phyloP scores from a whole-genome alignment of 2,113 vertebrate species.

The Lepus timidus region DNA sequence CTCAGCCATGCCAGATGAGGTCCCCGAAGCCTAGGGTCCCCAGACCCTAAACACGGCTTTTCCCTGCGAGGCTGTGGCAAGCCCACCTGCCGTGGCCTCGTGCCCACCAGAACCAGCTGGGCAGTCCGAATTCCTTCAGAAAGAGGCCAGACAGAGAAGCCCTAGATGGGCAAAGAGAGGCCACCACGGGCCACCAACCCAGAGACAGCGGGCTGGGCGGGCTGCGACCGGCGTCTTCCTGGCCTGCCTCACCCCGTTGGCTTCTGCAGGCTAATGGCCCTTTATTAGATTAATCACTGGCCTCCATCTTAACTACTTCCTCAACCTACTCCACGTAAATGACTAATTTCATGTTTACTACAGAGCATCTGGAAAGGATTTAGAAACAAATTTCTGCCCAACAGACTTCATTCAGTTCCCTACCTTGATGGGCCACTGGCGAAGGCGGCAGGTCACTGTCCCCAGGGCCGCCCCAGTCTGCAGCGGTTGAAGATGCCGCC shows the following conservation, averaged over 20 bases:
- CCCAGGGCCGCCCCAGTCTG: background rate
- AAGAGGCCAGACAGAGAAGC: too few relatives aligned
- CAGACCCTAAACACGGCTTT: background rate
- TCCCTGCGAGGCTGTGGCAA: background rate
- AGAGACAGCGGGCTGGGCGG: background rate
- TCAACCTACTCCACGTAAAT: conserved; percentile 69
- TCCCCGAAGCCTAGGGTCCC: background rate
- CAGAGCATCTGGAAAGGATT: conserved; percentile 81
- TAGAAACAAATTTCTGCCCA: conserved; percentile 76
- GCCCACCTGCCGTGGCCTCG: background rate
- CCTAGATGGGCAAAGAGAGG: background rate
- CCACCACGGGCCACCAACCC: background rate
- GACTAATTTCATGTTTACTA: conserved; percentile 83
- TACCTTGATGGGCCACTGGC: conserved; percentile 44
- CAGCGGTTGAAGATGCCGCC: background rate
- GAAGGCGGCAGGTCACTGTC: background rate
- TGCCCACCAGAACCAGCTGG: background rate
- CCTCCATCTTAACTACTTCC: conserved; percentile 79
- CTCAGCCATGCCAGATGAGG: background rate
- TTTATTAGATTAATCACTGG: conserved; percentile 76
- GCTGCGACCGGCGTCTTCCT: background rate
- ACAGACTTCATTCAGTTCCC: conserved; percentile 64
- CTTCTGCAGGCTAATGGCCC: conserved; percentile 58
- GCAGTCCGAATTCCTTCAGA: too few relatives aligned
- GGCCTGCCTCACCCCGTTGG: background rate